Percentiles rank a stretch among this genome's conserved stretches.
Conservation (phyloP, 2,113 vertebrate species). For the Chaetops frenatus region DNA sequence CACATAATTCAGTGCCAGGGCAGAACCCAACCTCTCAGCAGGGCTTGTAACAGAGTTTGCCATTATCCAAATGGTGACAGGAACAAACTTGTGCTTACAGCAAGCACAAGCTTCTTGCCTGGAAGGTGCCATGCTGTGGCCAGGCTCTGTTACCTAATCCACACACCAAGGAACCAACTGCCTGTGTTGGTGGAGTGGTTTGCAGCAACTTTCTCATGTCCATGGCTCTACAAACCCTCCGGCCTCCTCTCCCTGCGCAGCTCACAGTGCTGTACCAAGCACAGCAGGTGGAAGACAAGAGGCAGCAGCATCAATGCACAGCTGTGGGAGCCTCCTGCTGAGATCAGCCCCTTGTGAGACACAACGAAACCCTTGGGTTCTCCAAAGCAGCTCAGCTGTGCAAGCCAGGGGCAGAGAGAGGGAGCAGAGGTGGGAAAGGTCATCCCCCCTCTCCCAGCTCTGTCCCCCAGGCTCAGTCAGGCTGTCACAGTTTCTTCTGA, state of each 20-base stretch:
- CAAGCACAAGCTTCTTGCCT: background rate
- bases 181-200: background rate
- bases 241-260: background rate
- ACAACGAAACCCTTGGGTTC: rapidly evolving
- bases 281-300: rapidly evolving
- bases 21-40: background rate
- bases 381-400: background rate
- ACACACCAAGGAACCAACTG: background rate
- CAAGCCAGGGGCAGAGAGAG: background rate
- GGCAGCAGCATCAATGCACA: background rate
- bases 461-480: background rate
- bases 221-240: background rate
- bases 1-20: background rate
- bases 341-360: background rate
- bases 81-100: background rate
- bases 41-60: background rate
- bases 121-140: background rate
- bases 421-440: background rate
- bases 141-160: background rate
- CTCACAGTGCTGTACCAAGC: background rate
- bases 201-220: background rate
- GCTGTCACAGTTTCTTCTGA: background rate
- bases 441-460: background rate
- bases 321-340: rapidly evolving
- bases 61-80: background rate